Evolutionary conservation across 2,797 vertebrate genomes (phyloP), one percentile per base, ranked within the genome.

Genomic region (Rhynchonycteris naso): DNA sequence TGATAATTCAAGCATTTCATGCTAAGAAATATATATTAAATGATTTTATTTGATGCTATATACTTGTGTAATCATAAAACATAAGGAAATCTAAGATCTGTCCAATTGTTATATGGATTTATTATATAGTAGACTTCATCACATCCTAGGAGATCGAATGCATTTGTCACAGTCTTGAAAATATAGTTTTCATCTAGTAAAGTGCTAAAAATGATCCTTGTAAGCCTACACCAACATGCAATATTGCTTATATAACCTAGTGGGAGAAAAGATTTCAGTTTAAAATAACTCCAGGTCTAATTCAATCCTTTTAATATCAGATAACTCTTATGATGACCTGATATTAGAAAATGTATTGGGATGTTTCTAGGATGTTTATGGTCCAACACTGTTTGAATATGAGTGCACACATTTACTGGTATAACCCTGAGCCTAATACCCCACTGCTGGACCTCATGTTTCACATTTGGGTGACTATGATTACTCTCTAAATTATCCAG

Each of bases 11-110:
- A 80, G 58, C 72, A 81, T 95, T 59, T 85, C 88, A 1, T 94
- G 47, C 95, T 95, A 93, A 93, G 56, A 95, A 94, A 97, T 93
- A 6, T 16, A 92, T 94, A 19, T 63, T 96, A 72, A 85, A 81
- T 84, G 7, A 78, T 83, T 33, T 38, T 78, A 47, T 94, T 91
- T 90, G 68, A 92, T 88, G 96, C 33, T 94, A 52, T 93, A 14
- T 68, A 72, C n/a, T 33, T 68, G 1, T 78, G 19, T 75, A n/a
- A 88, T 95, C 54, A 19, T 88, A 52, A 84, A 76, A 61, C 13
- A 65, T 79, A 87, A 90, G 76, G 68, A 88, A 69, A 65, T 74
- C 38, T 69, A 93, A 93, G 35, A 21, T 75, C 13, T 52, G 50
- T 79, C 52, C 79, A 86, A 0, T 66, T 93, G n/a, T 83, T 66